Percentiles rank a stretch among this genome's conserved stretches.
Conservation (phyloP, 2,888 invertebrate species). For the Chrysopilus asiliformis region DNA sequence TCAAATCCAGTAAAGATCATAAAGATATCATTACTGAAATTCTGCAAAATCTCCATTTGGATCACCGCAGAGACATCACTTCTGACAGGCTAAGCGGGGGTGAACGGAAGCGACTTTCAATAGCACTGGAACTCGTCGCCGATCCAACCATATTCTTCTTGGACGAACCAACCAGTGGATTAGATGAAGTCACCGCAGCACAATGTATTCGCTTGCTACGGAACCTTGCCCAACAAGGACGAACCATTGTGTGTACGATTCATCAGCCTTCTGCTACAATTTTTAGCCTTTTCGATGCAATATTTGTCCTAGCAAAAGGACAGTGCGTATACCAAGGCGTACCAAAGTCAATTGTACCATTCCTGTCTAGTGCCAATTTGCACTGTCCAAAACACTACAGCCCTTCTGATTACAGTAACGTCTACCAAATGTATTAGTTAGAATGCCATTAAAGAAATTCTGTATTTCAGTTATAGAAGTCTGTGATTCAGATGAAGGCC, state of each 20-base stretch:
- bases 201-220: slow-evolving; percentile 46
- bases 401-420: slow-evolving; percentile 57
- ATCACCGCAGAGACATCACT: slow-evolving; percentile 28
- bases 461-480: slow-evolving; percentile 46
- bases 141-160: slow-evolving; percentile 74
- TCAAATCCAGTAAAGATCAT: slow-evolving; percentile 30
- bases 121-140: slow-evolving; percentile 69
- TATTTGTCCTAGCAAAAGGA: slow-evolving; percentile 51
- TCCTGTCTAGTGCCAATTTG: slow-evolving; percentile 41
- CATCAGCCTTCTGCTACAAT: slow-evolving; percentile 56
- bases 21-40: slow-evolving; percentile 28
- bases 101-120: slow-evolving; percentile 65
- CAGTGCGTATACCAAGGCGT: slow-evolving; percentile 52
- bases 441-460: background rate
- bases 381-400: slow-evolving; percentile 51
- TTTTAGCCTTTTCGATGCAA: slow-evolving; percentile 48
- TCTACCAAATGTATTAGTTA: slow-evolving; percentile 28
- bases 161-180: slow-evolving; percentile 67
- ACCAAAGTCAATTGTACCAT: slow-evolving; percentile 46
- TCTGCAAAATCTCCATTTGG: slow-evolving; percentile 28
- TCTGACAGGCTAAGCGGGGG: slow-evolving; percentile 57
- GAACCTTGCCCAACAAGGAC: slow-evolving; percentile 46
- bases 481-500: slow-evolving; percentile 41
- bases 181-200: slow-evolving; percentile 51
- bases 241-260: slow-evolving; percentile 56